Evolutionary conservation across 1,140 invertebrate species (phyloP), one percentile per base, ranked within the genome.

Genomic region (Trypoxylus dichotomus): DNA sequence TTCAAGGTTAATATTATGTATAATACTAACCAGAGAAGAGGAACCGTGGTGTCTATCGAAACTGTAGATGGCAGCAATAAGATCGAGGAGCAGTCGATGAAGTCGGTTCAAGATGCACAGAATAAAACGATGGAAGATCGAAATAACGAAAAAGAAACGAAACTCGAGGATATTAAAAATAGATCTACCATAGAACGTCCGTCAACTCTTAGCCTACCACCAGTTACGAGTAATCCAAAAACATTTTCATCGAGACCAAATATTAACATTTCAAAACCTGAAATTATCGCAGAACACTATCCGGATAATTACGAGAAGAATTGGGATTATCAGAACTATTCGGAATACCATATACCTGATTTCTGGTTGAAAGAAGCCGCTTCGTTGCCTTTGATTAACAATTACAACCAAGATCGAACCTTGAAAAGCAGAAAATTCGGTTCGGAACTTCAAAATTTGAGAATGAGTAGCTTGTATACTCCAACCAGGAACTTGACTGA

Each of bases 41-140:
- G 72, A n/a, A 74, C 72, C 1, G 1, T 74, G 19, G 21, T 74
- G 37, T 74, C 72, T 25, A 41, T 74, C 8, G 72, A 74, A 74
- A 41, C 72, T 3, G 21, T 29, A 24, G 60, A 68, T 24, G 60
- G 60, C 6, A 24, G 60, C 27, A 27, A 2, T 15, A 68, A 29
- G 15, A 11, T 24, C 10, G 60, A 68, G 0, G 72, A 74, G 32
- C 19, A 74, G 8, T 74, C 72, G 32, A 42, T 6, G 25, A 21
- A 41, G 32, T 24, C 29, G 15, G 7, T 10, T 41, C 41, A 41
- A 74, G 72, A 74, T 41, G 72, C n/a, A 15, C 29, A n/a, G 0
- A 1, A 68, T 27, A 68, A 19, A 19, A 21, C 7, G 32, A 8
- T 37, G 5, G 32, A 37, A 6, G 47, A 27, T 71, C 0, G 27